Evolutionary conservation across 2,113 vertebrate species (phyloP).

Genomic region (Urocitellus parryii): DNA sequence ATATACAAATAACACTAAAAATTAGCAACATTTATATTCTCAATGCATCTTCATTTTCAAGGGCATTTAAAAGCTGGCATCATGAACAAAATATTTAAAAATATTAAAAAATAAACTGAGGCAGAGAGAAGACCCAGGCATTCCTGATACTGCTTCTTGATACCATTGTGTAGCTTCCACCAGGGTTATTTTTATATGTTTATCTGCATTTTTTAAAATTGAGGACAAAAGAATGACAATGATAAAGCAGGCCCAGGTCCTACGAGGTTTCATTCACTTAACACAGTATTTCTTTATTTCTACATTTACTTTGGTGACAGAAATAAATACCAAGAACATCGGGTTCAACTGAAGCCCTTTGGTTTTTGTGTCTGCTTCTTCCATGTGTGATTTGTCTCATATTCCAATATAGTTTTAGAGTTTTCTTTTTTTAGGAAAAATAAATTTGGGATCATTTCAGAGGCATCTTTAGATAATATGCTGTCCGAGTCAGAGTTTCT

Average conservation of each 20-base stretch:
- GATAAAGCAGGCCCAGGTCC: not conserved
- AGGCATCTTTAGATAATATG: not conserved
- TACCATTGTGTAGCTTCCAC: not conserved
- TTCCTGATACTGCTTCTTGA: not conserved
- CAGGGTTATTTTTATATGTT: not conserved
- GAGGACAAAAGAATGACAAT: not conserved
- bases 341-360: not conserved
- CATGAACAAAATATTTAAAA: not conserved
- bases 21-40: slow-evolving; percentile 14
- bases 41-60: not conserved
- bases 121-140: not conserved
- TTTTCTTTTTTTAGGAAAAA: not conserved
- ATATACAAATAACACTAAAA: not conserved
- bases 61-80: not conserved
- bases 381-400: not conserved
- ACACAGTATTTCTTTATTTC: not conserved
- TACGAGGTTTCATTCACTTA: not conserved
- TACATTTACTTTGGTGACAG: not conserved
- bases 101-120: not conserved
- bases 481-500: not conserved
- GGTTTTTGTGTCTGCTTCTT: not conserved
- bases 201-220: not conserved
- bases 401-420: not conserved
- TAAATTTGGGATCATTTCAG: not conserved
- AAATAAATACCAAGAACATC: not conserved